Evolutionary conservation across 2,113 vertebrate genomes (phyloP).

Genomic region (Thunnus thynnus): DNA sequence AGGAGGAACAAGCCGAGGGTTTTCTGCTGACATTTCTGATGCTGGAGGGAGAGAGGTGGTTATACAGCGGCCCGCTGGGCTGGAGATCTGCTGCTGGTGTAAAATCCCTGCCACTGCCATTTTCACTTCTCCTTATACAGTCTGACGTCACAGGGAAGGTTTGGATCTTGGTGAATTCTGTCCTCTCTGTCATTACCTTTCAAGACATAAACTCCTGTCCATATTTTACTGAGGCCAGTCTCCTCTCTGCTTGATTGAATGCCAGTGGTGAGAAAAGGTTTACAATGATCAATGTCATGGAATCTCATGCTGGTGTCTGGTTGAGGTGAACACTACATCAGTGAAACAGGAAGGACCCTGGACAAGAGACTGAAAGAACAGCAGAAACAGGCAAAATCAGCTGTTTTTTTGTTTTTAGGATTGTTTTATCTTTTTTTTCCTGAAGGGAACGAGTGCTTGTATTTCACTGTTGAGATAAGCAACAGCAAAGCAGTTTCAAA

Average conservation of each 20-base stretch:
- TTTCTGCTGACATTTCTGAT: conserved; percentile 61
- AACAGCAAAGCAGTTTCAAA: no score
- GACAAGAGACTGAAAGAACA: no score
- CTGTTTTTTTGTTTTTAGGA: no score
- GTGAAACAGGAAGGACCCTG: no score
- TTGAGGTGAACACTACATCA: no score
- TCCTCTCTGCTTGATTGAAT: conserved; percentile 10
- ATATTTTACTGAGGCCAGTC: background rate
- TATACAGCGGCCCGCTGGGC: conserved; percentile 10
- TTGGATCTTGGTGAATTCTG: conserved; percentile 2
- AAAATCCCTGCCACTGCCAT: conserved; percentile 4
- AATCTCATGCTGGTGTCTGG: background rate
- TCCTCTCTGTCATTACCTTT: background rate
- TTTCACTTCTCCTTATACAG: conserved; percentile 8
- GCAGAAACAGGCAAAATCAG: no score
- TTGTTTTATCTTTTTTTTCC: no score
- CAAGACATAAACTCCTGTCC: background rate
- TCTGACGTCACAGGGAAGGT: conserved; percentile 9
- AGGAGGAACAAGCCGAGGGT: conserved; percentile 31
- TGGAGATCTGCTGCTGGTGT: conserved; percentile 21
- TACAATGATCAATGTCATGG: background rate
- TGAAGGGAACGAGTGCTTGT: no score
- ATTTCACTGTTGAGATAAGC: no score
- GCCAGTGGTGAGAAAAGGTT: background rate
- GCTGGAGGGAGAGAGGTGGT: conserved; percentile 38